Conservation (phyloP, 2,797 vertebrate species). For the Oryzias sinensis region DNA sequence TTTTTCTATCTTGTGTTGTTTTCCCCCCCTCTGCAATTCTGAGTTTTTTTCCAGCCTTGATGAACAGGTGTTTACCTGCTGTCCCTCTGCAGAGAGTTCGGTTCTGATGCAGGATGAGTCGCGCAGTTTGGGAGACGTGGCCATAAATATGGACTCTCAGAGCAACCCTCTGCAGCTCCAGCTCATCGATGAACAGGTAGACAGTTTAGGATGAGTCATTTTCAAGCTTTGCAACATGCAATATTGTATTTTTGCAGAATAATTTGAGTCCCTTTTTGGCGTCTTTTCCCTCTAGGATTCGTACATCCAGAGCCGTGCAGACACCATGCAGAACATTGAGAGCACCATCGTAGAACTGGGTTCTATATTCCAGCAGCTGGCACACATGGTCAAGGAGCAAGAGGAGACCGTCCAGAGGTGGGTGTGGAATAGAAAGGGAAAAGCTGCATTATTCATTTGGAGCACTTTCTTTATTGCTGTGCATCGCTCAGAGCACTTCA, state of each 20-base stretch:
- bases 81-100: slow-evolving; percentile 78
- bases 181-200: slow-evolving; percentile 91
- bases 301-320: slow-evolving; percentile 91
- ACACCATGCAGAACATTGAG: slow-evolving; percentile 96
- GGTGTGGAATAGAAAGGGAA: neutral
- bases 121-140: slow-evolving; percentile 81
- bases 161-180: slow-evolving; percentile 87
- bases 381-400: slow-evolving; percentile 95
- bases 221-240: no score
- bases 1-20: slow-evolving; percentile 35
- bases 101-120: slow-evolving; percentile 89
- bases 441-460: neutral
- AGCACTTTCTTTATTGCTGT: neutral
- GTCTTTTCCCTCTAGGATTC: slow-evolving; percentile 78
- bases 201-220: no score
- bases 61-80: slow-evolving; percentile 40
- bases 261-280: neutral
- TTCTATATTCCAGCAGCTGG: slow-evolving; percentile 94
- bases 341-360: slow-evolving; percentile 94
- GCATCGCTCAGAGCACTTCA: neutral
- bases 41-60: slow-evolving; percentile 25
- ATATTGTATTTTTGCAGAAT: neutral
- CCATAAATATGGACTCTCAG: slow-evolving; percentile 88
- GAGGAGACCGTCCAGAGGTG: slow-evolving; percentile 93
- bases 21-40: slow-evolving; percentile 41